Base-by-base conservation (phyloP, 2,888 invertebrate genomes). In the Lampropteryx suffumata region DNA sequence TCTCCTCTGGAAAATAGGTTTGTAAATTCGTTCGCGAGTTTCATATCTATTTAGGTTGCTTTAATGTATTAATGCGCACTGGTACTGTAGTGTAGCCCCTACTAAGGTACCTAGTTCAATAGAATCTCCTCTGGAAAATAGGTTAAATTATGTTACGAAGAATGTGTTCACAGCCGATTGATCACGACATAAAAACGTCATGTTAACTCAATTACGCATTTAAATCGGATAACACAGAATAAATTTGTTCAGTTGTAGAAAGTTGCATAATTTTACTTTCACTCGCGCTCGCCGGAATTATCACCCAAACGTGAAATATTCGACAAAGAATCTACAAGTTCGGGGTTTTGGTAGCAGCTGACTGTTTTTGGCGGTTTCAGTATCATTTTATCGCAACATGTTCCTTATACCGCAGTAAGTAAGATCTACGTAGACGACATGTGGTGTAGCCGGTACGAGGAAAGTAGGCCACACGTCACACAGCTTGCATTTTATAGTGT, bases 251-350 rank as follows among this genome's bases (percentile, higher is more conserved):
- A 62, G 61, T 65, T 62, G 76, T 84, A 84, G 88, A 89, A 88
- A 89, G 87, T 90, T 90, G 86, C 90, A 80, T 90, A 88, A 90
- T 82, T 78, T 81, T 67, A 86, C 90, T 88, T 90, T 90, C 88
- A 84, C 88, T 84, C 65, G 69, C 67, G 58, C 69, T 60, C 65
- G 58, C 69, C 61, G 57, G 82, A 84, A 79, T 84, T 78, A 83
- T 82, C 73, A 64, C 69, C 67, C 71, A 76, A 78, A 82, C 79
- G 81, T 78, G 69, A 76, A 61, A 74, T 74, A 76, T 81, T 84
- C 76, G 69, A 82, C 81, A 71, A 67, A 67, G 67, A 80, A 69
- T 86, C 83, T 82, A 77, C 85, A 82, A 82, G 75, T 71, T 72
- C 61, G 69, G 67, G 65, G 67, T 73, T 78, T 72, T 77, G 73